These are phyloP conservation scores for Drosophila siamana DNA, from an alignment of 2,888 invertebrate species.

Conservation along the genomic window DNA sequence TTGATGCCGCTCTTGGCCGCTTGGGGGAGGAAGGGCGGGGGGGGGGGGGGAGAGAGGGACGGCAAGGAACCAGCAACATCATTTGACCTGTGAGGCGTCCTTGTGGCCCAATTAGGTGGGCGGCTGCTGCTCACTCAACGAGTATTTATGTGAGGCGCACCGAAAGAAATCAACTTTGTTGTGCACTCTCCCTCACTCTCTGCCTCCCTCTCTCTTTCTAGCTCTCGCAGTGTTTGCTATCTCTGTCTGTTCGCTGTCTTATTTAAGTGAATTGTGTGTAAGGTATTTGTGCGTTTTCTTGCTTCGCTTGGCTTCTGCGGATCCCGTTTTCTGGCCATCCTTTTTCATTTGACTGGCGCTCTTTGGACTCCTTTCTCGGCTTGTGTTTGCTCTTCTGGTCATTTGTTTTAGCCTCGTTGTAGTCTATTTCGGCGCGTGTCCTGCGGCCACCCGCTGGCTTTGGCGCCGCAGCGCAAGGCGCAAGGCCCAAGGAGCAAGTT, in stretches of 20 bases:
- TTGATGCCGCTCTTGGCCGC: constrained; percentile 16
- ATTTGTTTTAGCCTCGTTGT: constrained; percentile 36
- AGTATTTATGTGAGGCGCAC: constrained; percentile 40
- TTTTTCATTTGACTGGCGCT: constrained; percentile 51
- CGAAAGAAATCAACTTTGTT: constrained; percentile 21
- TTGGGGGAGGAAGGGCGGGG: neutral
- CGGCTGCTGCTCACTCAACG: constrained; percentile 18
- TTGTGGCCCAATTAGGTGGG: constrained; percentile 52
- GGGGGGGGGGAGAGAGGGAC: neutral
- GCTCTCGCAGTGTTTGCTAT: neutral
- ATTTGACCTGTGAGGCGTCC: constrained; percentile 51
- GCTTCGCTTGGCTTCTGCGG: constrained; percentile 33
- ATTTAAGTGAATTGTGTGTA: constrained; percentile 25
- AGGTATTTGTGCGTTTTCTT: constrained; percentile 36
- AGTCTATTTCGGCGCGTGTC: constrained; percentile 11
- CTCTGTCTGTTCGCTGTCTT: neutral
- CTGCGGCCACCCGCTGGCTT: constrained; percentile 38
- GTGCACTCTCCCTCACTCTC: neutral
- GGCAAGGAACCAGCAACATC: constrained; percentile 22
- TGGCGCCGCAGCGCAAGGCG: constrained; percentile 31
- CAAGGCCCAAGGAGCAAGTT: constrained; percentile 31
- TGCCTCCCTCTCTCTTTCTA: constrained; percentile 4
- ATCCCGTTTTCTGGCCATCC: constrained; percentile 31
- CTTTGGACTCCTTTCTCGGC: constrained; percentile 3
- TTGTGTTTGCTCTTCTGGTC: constrained; percentile 8